These are phyloP conservation scores for Mactromeris polynyma DNA, from an alignment of 2,888 invertebrate genomes.

Conservation along the genomic window DNA sequence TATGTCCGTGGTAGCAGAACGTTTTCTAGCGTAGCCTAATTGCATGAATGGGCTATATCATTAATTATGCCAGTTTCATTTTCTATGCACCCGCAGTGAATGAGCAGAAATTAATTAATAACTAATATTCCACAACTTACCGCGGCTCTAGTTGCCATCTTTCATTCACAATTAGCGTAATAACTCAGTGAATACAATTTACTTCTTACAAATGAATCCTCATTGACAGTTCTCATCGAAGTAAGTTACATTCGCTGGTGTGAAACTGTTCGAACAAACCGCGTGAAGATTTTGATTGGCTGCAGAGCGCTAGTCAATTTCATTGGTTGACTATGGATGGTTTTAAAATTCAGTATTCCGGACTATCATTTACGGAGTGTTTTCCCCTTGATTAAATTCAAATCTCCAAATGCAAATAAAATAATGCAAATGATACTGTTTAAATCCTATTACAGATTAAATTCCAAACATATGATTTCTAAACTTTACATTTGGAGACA, in stretches of 20 bases:
- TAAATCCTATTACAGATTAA: too few species aligned
- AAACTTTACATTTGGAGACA: too few species aligned
- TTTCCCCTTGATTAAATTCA: not conserved
- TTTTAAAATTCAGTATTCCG: not conserved
- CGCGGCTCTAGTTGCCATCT: slow-evolving; percentile 72
- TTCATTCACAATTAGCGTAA: slow-evolving; percentile 13
- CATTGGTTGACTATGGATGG: slow-evolving; percentile 73
- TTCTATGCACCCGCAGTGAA: too few species aligned
- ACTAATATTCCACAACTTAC: slow-evolving; percentile 54
- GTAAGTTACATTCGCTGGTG: slow-evolving; percentile 67
- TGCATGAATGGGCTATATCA: too few species aligned
- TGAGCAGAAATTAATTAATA: not conserved
- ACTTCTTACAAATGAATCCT: slow-evolving; percentile 16
- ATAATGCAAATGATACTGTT: too few species aligned
- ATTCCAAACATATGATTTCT: too few species aligned
- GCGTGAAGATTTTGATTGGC: slow-evolving; percentile 76
- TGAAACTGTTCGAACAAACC: slow-evolving; percentile 76
- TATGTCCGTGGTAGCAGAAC: too few species aligned
- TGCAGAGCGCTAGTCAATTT: slow-evolving; percentile 68
- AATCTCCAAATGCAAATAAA: too few species aligned
- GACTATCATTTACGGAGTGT: not conserved
- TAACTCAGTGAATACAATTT: slow-evolving; percentile 53
- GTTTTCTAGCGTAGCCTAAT: too few species aligned
- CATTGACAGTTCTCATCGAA: slow-evolving; percentile 42
- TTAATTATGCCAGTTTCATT: too few species aligned